Conservation (phyloP, 1,140 invertebrate species). For the Bombus pyrosoma region DNA sequence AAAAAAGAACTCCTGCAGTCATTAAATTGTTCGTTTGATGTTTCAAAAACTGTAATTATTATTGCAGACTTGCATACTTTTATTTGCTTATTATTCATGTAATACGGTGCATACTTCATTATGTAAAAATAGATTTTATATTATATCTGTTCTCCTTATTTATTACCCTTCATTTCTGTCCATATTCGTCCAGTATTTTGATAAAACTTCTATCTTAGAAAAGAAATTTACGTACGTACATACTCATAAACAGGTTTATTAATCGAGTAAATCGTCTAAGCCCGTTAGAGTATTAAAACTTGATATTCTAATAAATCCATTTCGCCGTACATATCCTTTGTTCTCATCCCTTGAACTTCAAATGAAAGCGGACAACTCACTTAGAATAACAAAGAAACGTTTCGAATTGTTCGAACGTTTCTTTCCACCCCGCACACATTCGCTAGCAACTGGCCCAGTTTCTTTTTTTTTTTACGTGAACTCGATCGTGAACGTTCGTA, state of each 20-base stretch:
- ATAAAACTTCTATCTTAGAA: neutral
- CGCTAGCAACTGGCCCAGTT: neutral
- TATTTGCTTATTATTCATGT: neutral
- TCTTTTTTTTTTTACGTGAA: neutral
- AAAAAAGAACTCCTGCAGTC: neutral
- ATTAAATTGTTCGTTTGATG: neutral
- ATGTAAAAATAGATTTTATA: neutral
- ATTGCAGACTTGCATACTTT: neutral
- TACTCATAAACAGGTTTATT: too few relatives aligned
- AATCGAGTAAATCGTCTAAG: neutral
- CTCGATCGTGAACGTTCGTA: slow-evolving; percentile 30
- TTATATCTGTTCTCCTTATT: neutral
- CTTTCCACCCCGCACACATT: neutral
- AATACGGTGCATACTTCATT: neutral
- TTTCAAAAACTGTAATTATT: neutral
- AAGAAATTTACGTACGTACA: neutral
- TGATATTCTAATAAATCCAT: neutral
- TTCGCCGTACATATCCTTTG: neutral
- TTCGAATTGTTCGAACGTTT: neutral
- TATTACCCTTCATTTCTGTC: neutral
- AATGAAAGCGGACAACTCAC: neutral
- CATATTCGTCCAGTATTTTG: neutral
- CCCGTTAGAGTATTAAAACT: neutral
- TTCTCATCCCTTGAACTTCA: too few relatives aligned
- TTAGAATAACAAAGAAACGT: too few relatives aligned